Conservation (phyloP, 2,888 invertebrate genomes). For the Zonitis immaculata region DNA sequence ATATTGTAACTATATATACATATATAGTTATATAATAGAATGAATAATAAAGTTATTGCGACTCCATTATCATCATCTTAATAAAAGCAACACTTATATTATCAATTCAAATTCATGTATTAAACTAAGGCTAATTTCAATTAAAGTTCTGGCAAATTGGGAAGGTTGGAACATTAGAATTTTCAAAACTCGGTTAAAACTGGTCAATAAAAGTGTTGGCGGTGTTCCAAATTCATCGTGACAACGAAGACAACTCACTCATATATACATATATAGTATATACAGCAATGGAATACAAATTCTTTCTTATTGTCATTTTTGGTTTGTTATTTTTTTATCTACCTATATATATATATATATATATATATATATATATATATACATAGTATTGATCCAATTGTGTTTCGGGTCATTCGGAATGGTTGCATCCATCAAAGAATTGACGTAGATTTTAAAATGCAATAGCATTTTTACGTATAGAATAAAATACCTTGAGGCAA, state of each 20-base stretch:
- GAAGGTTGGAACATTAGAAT: constrained; percentile 3
- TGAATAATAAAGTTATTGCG: too few relatives aligned
- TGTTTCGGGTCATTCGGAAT: not conserved
- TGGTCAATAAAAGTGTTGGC: constrained; percentile 27
- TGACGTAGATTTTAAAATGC: not conserved
- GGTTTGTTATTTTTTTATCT: not conserved
- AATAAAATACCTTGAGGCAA: not conserved
- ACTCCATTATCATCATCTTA: too few relatives aligned
- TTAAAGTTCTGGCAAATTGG: constrained; percentile 14
- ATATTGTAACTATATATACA: too few relatives aligned
- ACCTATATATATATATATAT: too few relatives aligned
- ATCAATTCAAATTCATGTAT: too few relatives aligned
- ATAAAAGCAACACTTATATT: too few relatives aligned
- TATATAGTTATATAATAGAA: too few relatives aligned
- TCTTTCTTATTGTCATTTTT: not conserved
- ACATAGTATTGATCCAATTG: not conserved
- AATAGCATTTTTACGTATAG: not conserved
- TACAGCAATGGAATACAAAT: constrained; percentile 15
- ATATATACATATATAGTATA: too few relatives aligned
- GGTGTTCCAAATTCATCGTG: constrained; percentile 17
- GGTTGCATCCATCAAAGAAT: not conserved
- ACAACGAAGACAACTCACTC: constrained; percentile 14
- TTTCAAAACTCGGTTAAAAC: constrained; percentile 11
- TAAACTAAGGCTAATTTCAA: constrained; percentile 18
- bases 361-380: too few relatives aligned